Evolutionary conservation across 2,888 invertebrate genomes (phyloP).

Genomic region (Cantharis lateralis): DNA sequence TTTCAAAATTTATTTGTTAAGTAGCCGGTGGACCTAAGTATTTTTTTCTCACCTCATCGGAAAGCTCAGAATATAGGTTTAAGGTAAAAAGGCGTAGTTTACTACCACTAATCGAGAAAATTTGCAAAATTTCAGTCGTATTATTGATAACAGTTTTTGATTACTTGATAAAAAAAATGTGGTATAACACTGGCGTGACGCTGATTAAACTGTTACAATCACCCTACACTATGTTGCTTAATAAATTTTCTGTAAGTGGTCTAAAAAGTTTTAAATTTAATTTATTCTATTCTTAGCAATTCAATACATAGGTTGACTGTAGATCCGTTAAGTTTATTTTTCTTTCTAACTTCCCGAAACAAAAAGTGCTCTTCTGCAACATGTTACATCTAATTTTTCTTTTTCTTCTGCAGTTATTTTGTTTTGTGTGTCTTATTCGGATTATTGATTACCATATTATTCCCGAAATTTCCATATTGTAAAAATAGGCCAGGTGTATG

Average conservation of each 20-base stretch:
- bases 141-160: neutral
- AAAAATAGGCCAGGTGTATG: neutral
- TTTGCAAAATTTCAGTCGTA: neutral
- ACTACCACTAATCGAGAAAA: no score
- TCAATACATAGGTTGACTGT: neutral
- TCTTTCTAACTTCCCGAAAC: neutral
- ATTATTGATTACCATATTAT: neutral
- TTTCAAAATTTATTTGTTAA: no score
- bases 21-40: no score
- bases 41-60: no score
- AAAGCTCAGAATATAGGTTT: no score
- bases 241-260: neutral
- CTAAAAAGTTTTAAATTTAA: neutral
- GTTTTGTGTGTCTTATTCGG: neutral
- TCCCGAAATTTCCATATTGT: neutral
- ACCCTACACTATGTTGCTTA: neutral
- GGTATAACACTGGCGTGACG: neutral
- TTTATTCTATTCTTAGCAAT: neutral
- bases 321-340: neutral
- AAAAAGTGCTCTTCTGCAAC: neutral
- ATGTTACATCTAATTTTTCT: neutral
- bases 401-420: neutral
- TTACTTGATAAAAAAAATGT: no score
- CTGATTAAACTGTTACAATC: neutral
- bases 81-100: no score